Evolutionary conservation across 2,113 vertebrate genomes (phyloP).

Genomic region (Microcebus ravelobensis): DNA sequence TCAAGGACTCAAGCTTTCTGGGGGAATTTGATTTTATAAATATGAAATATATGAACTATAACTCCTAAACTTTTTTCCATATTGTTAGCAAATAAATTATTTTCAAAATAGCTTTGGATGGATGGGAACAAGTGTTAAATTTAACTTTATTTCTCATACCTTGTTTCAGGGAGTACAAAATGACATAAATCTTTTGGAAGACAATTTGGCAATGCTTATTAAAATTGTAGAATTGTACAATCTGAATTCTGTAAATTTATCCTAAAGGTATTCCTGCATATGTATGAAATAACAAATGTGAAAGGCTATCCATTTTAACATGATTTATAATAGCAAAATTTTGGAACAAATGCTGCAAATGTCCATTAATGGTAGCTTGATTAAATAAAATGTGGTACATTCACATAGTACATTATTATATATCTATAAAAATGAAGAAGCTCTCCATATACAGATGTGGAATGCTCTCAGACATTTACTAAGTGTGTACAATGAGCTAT

Average conservation of each 20-base stretch:
- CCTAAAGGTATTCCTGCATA: background rate
- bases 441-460: background rate
- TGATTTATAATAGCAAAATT: background rate
- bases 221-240: background rate
- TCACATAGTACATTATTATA: background rate
- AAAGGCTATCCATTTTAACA: background rate
- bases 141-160: background rate
- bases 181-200: background rate
- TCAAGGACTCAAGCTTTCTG: background rate
- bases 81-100: background rate
- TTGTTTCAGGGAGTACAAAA: background rate
- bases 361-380: background rate
- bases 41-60: background rate
- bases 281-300: background rate
- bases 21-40: slow-evolving; percentile 28
- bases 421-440: background rate
- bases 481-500: background rate
- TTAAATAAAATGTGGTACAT: background rate
- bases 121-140: slow-evolving; percentile 20
- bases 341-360: background rate
- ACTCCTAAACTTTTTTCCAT: background rate
- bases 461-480: background rate
- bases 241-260: background rate
- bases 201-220: slow-evolving; percentile 12
- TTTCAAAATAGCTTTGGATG: slow-evolving; percentile 28